phyloP scores from a whole-genome alignment of 2,113 vertebrate species.

The Nerophis lumbriciformis region DNA sequence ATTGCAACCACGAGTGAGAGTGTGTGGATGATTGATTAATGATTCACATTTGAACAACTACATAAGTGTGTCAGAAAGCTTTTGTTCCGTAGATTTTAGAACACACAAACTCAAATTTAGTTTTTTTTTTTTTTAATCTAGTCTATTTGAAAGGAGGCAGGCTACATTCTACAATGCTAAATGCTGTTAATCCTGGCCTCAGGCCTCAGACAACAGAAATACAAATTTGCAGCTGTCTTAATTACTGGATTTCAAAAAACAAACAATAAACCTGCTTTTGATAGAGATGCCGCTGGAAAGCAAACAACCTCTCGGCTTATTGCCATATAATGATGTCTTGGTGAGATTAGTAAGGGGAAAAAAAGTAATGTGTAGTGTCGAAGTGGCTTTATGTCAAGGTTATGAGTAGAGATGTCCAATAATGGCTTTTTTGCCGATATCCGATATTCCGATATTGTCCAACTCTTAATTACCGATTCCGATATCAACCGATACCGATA shows the following conservation, averaged over 20 bases:
- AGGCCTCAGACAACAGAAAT: slow-evolving; percentile 69
- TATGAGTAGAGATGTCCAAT: too few species aligned
- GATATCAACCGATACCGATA: too few species aligned
- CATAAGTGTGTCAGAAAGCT: slow-evolving; percentile 27
- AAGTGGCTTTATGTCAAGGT: slow-evolving; percentile 7
- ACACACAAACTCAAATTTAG: slow-evolving; percentile 45
- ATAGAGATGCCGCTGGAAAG: slow-evolving; percentile 60
- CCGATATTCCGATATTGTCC: too few species aligned
- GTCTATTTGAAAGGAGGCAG: slow-evolving; percentile 49
- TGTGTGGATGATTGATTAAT: slow-evolving; percentile 21
- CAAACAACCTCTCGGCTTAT: slow-evolving; percentile 57
- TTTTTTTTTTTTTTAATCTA: slow-evolving; percentile 43
- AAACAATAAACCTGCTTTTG: slow-evolving; percentile 60
- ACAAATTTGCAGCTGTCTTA: slow-evolving; percentile 67
- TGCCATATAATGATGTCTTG: slow-evolving; percentile 45
- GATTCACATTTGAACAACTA: slow-evolving; percentile 22
- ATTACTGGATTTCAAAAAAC: slow-evolving; percentile 68
- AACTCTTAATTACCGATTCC: too few species aligned
- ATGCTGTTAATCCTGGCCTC: slow-evolving; percentile 66
- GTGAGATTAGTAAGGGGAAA: slow-evolving; percentile 24
- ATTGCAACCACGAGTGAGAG: background rate
- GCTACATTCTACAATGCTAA: slow-evolving; percentile 60
- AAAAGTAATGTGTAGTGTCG: slow-evolving; percentile 20
- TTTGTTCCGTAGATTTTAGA: slow-evolving; percentile 28
- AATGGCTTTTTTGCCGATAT: too few species aligned